These are phyloP conservation scores for Thinocorus orbignyianus DNA, from an alignment of 2,113 vertebrate genomes.

Conservation along the genomic window DNA sequence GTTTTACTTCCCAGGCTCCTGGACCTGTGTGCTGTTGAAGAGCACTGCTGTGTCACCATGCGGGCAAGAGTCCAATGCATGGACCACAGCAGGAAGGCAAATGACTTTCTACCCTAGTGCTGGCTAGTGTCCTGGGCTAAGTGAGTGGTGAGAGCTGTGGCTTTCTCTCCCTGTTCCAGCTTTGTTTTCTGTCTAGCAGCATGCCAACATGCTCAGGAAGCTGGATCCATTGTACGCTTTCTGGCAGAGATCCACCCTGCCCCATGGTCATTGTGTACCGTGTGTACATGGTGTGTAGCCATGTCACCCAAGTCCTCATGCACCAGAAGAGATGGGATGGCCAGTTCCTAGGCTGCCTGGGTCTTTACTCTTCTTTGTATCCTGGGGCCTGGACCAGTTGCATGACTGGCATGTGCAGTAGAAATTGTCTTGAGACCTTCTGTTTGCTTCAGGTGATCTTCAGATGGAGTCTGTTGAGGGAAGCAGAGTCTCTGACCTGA, in stretches of 20 bases:
- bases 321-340: background rate
- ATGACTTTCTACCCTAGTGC: background rate
- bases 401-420: accelerated
- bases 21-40: background rate
- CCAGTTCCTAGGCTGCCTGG: background rate
- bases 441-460: background rate
- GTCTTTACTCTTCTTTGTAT: background rate
- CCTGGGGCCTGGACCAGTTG: background rate
- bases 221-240: background rate
- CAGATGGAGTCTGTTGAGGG: background rate
- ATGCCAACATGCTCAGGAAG: background rate
- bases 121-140: background rate
- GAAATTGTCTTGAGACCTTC: background rate
- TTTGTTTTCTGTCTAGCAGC: background rate
- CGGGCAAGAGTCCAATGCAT: background rate
- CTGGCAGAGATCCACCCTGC: background rate
- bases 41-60: background rate
- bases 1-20: background rate
- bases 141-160: background rate
- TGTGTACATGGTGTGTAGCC: background rate
- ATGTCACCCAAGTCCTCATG: background rate
- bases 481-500: background rate
- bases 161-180: background rate
- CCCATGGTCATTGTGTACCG: background rate
- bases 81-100: background rate